Conservation (phyloP, 30 jellyfish, hydroid and myxozoan genomes). For the Mastigias papua region DNA sequence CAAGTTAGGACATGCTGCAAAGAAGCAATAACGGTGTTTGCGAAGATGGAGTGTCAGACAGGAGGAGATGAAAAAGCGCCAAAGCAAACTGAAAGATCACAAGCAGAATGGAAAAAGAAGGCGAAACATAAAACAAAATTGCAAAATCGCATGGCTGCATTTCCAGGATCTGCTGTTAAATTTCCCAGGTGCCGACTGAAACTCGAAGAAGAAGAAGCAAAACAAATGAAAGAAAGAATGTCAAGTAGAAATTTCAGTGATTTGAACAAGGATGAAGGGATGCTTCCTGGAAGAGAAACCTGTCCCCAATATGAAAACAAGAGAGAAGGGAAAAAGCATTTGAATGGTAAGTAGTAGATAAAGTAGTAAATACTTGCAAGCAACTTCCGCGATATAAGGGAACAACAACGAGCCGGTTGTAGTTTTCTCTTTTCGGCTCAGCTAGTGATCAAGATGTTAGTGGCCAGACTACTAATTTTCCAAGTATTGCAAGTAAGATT, state of each 20-base stretch:
- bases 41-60: slow-evolving; percentile 42
- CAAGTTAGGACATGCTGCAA: slow-evolving; percentile 71
- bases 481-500: too few relatives aligned
- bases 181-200: slow-evolving; percentile 73
- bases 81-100: slow-evolving; percentile 25
- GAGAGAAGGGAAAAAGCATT: not conserved
- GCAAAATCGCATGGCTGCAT: slow-evolving; percentile 74
- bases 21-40: slow-evolving; percentile 39
- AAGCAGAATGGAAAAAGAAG: slow-evolving; percentile 45
- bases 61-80: slow-evolving; percentile 44
- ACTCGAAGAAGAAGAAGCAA: slow-evolving; percentile 64
- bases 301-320: not conserved
- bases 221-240: slow-evolving; percentile 68
- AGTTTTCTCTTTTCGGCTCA: too few relatives aligned
- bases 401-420: not conserved
- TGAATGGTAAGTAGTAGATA: slow-evolving; percentile 11
- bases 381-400: not conserved
- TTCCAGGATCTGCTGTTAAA: slow-evolving; percentile 74
- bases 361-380: not conserved
- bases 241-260: slow-evolving; percentile 27
- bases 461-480: too few relatives aligned
- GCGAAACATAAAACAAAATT: slow-evolving; percentile 5
- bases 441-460: too few relatives aligned
- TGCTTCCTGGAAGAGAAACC: not conserved
- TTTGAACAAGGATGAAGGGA: slow-evolving; percentile 5